phyloP scores from a whole-genome alignment of 2,888 invertebrate species.

The Thyatira batis region DNA sequence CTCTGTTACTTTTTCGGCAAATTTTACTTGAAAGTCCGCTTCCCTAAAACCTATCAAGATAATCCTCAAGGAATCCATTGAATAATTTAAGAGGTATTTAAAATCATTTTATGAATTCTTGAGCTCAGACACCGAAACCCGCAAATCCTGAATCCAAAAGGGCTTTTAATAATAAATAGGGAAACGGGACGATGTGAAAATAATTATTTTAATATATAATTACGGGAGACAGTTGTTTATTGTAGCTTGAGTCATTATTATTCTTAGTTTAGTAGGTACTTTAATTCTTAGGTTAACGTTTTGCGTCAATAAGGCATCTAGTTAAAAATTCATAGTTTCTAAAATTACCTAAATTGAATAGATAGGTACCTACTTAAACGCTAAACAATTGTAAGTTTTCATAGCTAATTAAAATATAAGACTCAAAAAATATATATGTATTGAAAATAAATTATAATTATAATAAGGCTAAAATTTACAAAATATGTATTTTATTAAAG shows the following conservation, averaged over 20 bases:
- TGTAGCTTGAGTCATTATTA: background rate
- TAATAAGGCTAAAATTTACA: too few relatives aligned
- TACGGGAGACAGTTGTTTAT: background rate
- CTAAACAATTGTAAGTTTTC: too few relatives aligned
- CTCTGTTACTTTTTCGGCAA: slow-evolving; percentile 19
- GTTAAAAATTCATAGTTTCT: too few relatives aligned
- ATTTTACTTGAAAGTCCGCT: slow-evolving; percentile 29
- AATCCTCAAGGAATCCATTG: slow-evolving; percentile 52
- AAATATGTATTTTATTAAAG: too few relatives aligned
- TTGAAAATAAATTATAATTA: too few relatives aligned
- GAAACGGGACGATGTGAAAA: slow-evolving; percentile 31
- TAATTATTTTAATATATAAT: background rate
- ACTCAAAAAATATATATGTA: too few relatives aligned
- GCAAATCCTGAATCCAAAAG: slow-evolving; percentile 38
- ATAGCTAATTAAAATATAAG: too few relatives aligned
- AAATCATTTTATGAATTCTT: slow-evolving; percentile 52
- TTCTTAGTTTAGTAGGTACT: too few relatives aligned
- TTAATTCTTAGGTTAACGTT: too few relatives aligned
- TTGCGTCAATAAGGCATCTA: too few relatives aligned
- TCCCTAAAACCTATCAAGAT: slow-evolving; percentile 37
- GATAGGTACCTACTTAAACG: too few relatives aligned
- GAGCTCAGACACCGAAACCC: slow-evolving; percentile 29
- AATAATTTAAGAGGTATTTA: slow-evolving; percentile 57
- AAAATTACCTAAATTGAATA: too few relatives aligned
- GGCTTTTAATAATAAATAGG: slow-evolving; percentile 52